Percentiles rank a stretch among this genome's conserved stretches.
Conservation (phyloP, 1,140 invertebrate genomes). For the Periplaneta americana region DNA sequence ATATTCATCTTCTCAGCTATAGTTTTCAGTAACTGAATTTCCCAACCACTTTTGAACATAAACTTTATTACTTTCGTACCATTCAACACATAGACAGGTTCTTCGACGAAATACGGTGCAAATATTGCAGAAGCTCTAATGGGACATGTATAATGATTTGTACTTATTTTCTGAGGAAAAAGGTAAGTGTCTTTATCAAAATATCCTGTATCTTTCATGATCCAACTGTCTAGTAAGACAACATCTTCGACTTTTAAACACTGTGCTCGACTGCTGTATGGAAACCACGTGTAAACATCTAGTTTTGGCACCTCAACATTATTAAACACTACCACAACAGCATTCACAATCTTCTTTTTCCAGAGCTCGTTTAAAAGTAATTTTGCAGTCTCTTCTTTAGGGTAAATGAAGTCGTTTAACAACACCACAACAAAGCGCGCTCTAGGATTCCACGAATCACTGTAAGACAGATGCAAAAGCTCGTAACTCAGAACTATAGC, state of each 20-base stretch:
- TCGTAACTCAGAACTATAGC: neutral
- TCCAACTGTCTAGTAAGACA: neutral
- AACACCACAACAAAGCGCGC: neutral
- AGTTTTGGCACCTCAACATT: neutral
- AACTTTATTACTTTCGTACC: neutral
- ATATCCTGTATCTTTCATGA: neutral
- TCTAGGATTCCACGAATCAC: neutral
- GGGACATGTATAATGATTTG: neutral
- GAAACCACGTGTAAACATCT: neutral
- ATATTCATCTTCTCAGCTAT: neutral
- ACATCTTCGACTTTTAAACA: neutral
- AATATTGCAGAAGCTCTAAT: neutral
- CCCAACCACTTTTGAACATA: neutral
- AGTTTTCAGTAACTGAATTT: neutral
- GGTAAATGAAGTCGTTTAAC: neutral
- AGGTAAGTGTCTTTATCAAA: neutral
- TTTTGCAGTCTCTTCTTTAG: neutral
- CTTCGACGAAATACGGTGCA: neutral
- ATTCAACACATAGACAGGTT: fast-evolving
- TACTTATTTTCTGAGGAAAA: neutral
- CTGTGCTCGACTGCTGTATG: neutral
- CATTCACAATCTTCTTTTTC: neutral
- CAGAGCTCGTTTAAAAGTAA: neutral
- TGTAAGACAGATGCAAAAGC: neutral
- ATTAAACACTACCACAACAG: neutral